Evolutionary conservation across 1,140 invertebrate species (phyloP).

Genomic region (Phortica variegata): DNA sequence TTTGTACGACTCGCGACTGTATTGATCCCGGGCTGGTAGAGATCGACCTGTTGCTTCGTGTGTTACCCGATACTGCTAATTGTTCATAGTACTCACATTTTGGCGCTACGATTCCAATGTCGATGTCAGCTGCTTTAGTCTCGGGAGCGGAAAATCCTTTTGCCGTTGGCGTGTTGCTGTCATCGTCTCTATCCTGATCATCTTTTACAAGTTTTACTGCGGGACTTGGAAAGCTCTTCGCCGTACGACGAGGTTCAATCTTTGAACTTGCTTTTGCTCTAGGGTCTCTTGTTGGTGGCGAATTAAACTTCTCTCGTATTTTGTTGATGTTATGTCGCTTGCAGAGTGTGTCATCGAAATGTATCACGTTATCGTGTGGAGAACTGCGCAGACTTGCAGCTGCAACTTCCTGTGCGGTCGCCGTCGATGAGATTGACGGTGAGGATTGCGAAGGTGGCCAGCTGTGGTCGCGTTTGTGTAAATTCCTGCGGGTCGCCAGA

Average conservation of each 20-base stretch:
- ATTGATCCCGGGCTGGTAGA: conserved; percentile 28
- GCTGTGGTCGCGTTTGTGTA: conserved; percentile 47
- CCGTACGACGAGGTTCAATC: too few species aligned
- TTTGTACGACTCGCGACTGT: too few species aligned
- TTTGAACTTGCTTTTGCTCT: conserved; percentile 7
- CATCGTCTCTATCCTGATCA: neutral
- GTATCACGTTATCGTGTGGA: conserved; percentile 14
- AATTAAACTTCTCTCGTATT: conserved; percentile 45
- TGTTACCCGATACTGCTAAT: conserved; percentile 26
- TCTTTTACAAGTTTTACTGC: conserved; percentile 1
- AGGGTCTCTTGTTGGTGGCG: too few species aligned
- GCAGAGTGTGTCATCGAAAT: conserved; percentile 20
- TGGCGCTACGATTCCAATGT: conserved; percentile 45
- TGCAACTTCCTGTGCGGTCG: neutral
- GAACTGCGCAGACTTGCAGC: neutral
- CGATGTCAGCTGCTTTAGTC: conserved; percentile 43
- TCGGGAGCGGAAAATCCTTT: conserved; percentile 49
- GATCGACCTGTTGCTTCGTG: neutral
- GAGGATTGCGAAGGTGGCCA: conserved; percentile 37
- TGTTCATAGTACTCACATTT: conserved; percentile 46
- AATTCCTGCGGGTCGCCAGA: conserved; percentile 33
- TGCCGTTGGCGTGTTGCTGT: conserved; percentile 16
- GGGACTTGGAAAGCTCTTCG: too few species aligned
- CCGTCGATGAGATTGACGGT: conserved; percentile 3
- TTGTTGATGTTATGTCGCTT: conserved; percentile 35